phyloP scores from a whole-genome alignment of 2,113 vertebrate genomes.

The Cinclus cinclus region DNA sequence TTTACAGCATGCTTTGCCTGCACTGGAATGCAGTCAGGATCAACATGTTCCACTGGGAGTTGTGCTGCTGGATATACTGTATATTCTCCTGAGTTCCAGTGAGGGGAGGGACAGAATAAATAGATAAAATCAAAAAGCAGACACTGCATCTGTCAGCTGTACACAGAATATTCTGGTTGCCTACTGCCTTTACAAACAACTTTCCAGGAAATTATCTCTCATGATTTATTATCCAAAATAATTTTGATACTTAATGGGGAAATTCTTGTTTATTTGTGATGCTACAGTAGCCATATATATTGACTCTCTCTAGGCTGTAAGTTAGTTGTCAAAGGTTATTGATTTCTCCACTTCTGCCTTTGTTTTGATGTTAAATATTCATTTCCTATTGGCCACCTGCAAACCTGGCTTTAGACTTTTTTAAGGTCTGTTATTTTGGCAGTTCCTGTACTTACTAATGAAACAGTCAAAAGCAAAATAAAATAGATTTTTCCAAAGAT shows the following conservation, averaged over 20 bases:
- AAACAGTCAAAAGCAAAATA: background rate
- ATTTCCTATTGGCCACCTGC: background rate
- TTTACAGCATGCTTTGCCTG: conserved; percentile 13
- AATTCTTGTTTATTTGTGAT: background rate
- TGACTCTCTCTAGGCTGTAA: background rate
- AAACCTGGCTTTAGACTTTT: background rate
- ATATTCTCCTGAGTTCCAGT: background rate
- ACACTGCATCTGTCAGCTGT: background rate
- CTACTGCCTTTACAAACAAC: background rate
- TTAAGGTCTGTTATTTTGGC: background rate
- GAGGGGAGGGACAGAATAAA: background rate
- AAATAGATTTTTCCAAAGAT: background rate
- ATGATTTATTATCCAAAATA: background rate
- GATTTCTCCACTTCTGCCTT: background rate
- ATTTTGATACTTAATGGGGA: background rate
- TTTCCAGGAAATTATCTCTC: background rate
- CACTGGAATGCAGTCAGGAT: background rate
- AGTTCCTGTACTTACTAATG: background rate
- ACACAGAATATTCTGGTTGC: background rate
- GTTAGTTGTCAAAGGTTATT: background rate
- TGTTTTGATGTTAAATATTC: background rate
- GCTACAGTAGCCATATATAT: background rate
- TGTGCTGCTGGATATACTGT: background rate
- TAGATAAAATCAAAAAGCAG: background rate
- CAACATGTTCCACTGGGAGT: conserved; percentile 14